Evolutionary conservation across 2,797 vertebrate genomes (phyloP), one percentile per base, ranked within the genome.

Genomic region (Odontamblyopus lacepedii): DNA sequence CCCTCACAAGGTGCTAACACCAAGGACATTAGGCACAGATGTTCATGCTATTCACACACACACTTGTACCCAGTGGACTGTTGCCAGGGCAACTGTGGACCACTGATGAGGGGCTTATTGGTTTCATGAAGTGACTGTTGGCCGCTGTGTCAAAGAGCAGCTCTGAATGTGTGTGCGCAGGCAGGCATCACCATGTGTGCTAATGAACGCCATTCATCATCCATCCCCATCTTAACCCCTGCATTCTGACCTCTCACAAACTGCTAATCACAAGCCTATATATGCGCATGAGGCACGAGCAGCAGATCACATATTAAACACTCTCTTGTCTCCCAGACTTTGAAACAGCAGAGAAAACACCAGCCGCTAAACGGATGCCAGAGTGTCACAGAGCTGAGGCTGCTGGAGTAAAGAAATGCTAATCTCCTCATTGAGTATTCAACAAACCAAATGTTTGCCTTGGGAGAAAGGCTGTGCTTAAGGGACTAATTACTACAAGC

Each of bases 51-150:
- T 94, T 94, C 94, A 95, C 93, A 96, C 90, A 96, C 90, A 94
- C 90, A 94, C 91, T 57, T 89, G 91, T 95, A 94, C 92, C 95
- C 95, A 91, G 92, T 94, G 94, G 94, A 94, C 93, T 0, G 96
- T 97, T 97, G 95, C 96, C 95, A 96, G 93, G 96, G 95, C 92
- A 97, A 98, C 96, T 0, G 82, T 90, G 94, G 95, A 97, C 95
- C 96, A 96, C 95, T 95, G 92, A 95, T 73, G 90, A 1, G 92
- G 65, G 78, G 91, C 95, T 95, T 95, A 95, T 95, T 95, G 95
- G 95, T 95, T 96, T 95, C 94, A 96, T 95, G 94, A 95, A 96
- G 91, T 88, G 72, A 96, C 94, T 95, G 84, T 51, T 94, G 94
- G 94, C 80, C 57, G 44, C 79, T 59, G 63, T 83, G 85, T 89